These are phyloP conservation scores for Sclerurus mexicanus DNA, from an alignment of 2,113 vertebrate genomes.

Conservation along the genomic window DNA sequence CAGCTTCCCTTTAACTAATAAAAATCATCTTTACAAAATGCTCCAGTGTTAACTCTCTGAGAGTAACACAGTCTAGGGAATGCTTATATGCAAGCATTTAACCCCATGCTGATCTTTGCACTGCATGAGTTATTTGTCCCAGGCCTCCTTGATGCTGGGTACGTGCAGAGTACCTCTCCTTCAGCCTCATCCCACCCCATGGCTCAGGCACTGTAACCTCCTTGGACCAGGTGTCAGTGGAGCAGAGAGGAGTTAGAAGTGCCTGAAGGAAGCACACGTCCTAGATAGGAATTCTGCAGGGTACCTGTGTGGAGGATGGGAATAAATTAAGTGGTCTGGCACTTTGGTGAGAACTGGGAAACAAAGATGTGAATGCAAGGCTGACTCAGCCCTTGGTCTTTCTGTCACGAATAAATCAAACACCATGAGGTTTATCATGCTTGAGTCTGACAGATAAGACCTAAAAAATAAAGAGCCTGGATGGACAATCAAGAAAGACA, in stretches of 20 bases:
- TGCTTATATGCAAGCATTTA: not conserved
- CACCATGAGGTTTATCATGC: not conserved
- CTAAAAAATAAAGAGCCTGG: not conserved
- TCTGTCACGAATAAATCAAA: conserved; percentile 14
- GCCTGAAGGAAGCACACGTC: not conserved
- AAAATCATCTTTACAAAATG: not conserved
- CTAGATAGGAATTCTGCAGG: not conserved
- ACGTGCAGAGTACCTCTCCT: not conserved
- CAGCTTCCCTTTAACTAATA: not conserved
- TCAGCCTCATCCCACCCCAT: not conserved
- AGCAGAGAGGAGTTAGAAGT: not conserved
- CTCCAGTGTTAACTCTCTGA: rapidly evolving
- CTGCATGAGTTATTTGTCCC: not conserved
- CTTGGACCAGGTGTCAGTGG: not conserved
- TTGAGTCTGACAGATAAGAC: conserved; percentile 33
- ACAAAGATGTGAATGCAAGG: not conserved
- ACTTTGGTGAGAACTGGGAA: not conserved
- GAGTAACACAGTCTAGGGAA: not conserved
- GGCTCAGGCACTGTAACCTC: not conserved
- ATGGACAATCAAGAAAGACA: not conserved
- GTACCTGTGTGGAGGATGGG: not conserved
- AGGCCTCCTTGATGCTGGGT: not conserved
- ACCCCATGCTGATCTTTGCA: not conserved
- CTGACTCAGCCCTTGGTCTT: not conserved
- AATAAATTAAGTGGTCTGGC: not conserved